Percentiles rank a stretch among this genome's conserved stretches.
Evolutionary conservation across 2,113 vertebrate species (phyloP).

Genomic region (Oxyura jamaicensis): DNA sequence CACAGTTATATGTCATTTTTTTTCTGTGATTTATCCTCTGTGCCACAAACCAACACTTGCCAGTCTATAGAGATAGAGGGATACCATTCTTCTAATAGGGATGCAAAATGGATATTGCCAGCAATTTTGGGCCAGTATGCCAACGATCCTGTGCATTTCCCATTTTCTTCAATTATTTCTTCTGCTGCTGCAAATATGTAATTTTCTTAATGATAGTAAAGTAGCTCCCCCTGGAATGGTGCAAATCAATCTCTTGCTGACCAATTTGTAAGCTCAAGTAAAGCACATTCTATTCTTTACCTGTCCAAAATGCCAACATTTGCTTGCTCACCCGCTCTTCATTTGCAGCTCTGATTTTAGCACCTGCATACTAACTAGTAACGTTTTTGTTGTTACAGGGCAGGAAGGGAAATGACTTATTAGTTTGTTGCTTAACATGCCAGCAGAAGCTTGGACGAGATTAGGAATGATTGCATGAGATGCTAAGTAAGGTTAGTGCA

Average conservation of each 20-base stretch:
- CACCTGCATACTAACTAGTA: background rate
- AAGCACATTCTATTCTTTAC: background rate
- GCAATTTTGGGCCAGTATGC: constrained; percentile 20
- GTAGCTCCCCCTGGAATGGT: background rate
- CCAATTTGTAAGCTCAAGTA: constrained; percentile 1
- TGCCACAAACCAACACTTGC: constrained; percentile 78
- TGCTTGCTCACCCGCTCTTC: constrained; percentile 13
- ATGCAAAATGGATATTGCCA: constrained; percentile 44
- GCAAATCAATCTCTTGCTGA: background rate
- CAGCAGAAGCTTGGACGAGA: background rate
- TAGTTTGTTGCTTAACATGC: background rate
- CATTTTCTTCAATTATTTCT: constrained; percentile 1
- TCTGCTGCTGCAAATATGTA: background rate
- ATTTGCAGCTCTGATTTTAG: background rate
- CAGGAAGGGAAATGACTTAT: background rate
- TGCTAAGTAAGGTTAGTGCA: background rate
- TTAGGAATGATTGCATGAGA: background rate
- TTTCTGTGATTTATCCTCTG: constrained; percentile 80
- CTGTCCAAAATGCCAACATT: background rate
- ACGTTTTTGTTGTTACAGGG: background rate
- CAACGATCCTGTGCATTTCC: background rate
- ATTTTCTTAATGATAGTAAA: background rate
- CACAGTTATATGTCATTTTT: constrained; percentile 72
- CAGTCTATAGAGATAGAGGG: constrained; percentile 78
- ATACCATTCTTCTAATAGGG: constrained; percentile 71